These are phyloP conservation scores for Habropoda laboriosa DNA, from an alignment of 1,140 invertebrate species.

Conservation along the genomic window DNA sequence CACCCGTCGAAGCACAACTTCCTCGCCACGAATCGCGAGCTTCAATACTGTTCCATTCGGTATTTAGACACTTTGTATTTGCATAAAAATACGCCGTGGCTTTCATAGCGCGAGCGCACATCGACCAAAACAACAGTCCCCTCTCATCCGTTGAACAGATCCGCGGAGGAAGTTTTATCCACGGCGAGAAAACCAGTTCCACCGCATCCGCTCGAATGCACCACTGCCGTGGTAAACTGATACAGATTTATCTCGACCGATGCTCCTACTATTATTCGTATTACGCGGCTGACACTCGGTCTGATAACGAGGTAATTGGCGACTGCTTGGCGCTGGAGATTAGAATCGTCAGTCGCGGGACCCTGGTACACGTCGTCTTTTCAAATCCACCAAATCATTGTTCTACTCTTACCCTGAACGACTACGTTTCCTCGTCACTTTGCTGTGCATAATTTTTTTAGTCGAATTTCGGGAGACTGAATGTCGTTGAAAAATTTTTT, in stretches of 20 bases:
- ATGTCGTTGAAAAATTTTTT: no score
- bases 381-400: conserved; percentile 15
- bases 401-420: not conserved
- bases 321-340: conserved; percentile 21
- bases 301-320: conserved; percentile 46
- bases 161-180: not conserved
- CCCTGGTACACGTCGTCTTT: not conserved
- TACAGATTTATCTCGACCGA: conserved; percentile 43
- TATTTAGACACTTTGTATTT: not conserved
- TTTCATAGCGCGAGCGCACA: not conserved
- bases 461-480: no score
- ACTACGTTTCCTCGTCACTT: no score
- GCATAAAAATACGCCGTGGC: not conserved
- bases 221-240: conserved; percentile 28
- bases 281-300: conserved; percentile 39
- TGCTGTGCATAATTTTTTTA: no score
- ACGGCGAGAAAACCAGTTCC: conserved; percentile 25
- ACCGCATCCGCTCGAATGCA: not conserved
- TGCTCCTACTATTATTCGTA: conserved; percentile 42
- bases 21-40: not conserved
- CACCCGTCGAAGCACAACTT: no score
- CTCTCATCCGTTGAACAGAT: not conserved
- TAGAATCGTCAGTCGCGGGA: not conserved
- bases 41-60: not conserved
- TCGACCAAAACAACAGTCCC: conserved; percentile 19